Conservation (phyloP, 2,113 vertebrate genomes). For the Sphaerodactylus townsendi region DNA sequence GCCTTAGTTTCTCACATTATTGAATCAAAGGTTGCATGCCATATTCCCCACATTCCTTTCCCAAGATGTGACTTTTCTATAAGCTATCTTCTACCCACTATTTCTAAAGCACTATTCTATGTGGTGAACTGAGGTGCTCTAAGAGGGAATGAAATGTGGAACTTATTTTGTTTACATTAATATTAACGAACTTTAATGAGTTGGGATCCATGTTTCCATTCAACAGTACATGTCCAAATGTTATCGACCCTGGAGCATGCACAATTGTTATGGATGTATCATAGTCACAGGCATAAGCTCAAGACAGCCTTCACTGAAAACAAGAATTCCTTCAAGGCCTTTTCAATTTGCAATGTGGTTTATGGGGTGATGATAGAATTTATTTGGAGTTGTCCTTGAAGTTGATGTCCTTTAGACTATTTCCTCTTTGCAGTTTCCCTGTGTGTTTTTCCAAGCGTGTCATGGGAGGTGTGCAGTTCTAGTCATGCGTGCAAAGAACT, state of each 20-base stretch:
- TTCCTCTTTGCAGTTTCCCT: not conserved
- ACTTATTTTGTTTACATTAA: not conserved
- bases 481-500: conserved; percentile 1
- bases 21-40: too few species aligned
- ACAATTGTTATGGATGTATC: not conserved
- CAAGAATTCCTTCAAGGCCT: not conserved
- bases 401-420: conserved; percentile 1
- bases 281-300: not conserved
- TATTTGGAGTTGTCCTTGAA: not conserved
- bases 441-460: not conserved
- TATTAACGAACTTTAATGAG: not conserved
- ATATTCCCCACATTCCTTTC: not conserved
- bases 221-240: not conserved
- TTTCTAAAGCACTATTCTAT: not conserved
- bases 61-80: not conserved
- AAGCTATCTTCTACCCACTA: not conserved
- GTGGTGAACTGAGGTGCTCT: not conserved
- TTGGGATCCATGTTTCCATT: not conserved
- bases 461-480: conserved; percentile 23
- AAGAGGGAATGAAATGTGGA: not conserved
- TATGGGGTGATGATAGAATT: not conserved
- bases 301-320: not conserved
- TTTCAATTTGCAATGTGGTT: not conserved
- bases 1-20: too few species aligned
- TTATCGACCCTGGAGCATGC: not conserved